phyloP scores from a whole-genome alignment of 2,797 vertebrate species.

The Acrocephalus scirpaceus region DNA sequence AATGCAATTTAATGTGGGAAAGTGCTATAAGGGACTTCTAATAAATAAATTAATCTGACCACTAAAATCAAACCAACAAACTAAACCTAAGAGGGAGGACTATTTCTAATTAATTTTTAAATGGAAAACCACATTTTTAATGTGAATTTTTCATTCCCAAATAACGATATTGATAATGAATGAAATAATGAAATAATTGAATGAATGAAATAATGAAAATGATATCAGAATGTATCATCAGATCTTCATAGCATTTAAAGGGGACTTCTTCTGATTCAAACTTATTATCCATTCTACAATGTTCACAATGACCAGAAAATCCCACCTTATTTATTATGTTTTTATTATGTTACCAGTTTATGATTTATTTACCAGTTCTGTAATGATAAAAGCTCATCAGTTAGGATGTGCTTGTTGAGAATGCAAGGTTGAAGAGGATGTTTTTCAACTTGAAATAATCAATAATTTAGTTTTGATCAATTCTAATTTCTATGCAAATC shows the following conservation, averaged over 20 bases:
- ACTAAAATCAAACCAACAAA: background rate
- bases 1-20: background rate
- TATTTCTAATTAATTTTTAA: background rate
- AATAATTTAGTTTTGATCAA: conserved; percentile 27
- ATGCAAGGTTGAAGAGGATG: background rate
- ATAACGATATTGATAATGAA: background rate
- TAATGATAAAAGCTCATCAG: background rate
- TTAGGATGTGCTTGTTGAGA: background rate
- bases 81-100: background rate
- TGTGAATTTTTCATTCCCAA: background rate
- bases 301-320: background rate
- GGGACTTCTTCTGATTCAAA: background rate
- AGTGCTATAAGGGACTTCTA: background rate
- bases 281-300: background rate
- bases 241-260: background rate
- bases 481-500: conserved; percentile 44
- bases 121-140: background rate
- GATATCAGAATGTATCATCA: background rate
- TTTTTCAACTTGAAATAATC: conserved; percentile 35
- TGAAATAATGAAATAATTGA: background rate
- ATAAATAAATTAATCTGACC: background rate
- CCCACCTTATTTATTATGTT: background rate
- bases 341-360: background rate
- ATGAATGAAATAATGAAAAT: background rate
- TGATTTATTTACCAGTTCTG: background rate